These are phyloP conservation scores for Anoplius nigerrimus DNA, from an alignment of 2,888 invertebrate species.

Conservation along the genomic window DNA sequence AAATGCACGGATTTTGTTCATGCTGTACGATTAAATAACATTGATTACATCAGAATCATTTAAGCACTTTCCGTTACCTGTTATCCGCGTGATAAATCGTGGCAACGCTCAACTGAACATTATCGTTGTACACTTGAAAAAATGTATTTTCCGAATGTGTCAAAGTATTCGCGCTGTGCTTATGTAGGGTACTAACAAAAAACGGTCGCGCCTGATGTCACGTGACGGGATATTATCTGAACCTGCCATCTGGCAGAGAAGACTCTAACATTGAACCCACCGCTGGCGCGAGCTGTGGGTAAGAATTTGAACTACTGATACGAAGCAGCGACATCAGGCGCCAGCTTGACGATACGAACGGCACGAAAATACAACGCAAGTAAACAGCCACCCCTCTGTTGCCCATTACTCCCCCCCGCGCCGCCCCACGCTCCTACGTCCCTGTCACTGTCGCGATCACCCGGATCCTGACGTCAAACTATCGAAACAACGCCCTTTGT, in stretches of 20 bases:
- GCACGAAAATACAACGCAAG: slow-evolving; percentile 31
- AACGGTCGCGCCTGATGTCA: slow-evolving; percentile 30
- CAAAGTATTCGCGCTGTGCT: slow-evolving; percentile 5
- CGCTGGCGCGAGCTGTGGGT: not conserved
- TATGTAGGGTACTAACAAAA: slow-evolving; percentile 16
- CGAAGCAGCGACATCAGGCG: slow-evolving; percentile 36
- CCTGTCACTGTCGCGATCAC: slow-evolving; percentile 36
- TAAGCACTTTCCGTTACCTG: no score
- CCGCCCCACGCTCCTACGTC: slow-evolving; percentile 29
- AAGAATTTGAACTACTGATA: slow-evolving; percentile 12
- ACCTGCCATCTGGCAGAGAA: slow-evolving; percentile 30
- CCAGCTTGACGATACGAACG: slow-evolving; percentile 37
- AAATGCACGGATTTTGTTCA: no score
- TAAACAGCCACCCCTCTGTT: slow-evolving; percentile 45
- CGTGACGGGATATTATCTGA: slow-evolving; percentile 7
- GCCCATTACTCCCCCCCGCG: slow-evolving; percentile 17
- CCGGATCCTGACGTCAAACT: slow-evolving; percentile 52
- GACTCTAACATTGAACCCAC: no score
- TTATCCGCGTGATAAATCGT: no score
- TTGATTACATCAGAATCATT: no score
- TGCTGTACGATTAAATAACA: no score
- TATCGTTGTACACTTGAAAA: no score
- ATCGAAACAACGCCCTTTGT: slow-evolving; percentile 62
- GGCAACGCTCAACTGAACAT: no score
- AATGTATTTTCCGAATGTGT: no score